Evolutionary conservation across 2,888 invertebrate species (phyloP), one percentile per base, ranked within the genome.

Genomic region (Desoria tigrina): DNA sequence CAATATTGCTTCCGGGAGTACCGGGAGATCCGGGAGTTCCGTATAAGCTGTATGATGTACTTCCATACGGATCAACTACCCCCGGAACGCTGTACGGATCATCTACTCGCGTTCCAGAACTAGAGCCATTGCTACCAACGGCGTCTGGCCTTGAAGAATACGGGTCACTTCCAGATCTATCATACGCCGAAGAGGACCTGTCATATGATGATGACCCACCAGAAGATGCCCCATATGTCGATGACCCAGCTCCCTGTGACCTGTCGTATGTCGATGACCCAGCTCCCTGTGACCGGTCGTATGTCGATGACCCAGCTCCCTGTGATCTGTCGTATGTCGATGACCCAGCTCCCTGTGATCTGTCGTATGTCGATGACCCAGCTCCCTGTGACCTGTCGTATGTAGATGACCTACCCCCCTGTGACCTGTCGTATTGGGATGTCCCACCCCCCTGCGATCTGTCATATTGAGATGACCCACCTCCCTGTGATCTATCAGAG

Each of bases 51-150:
- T 51, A 51, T 7, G 51, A 45, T 9, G n/a, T 37, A 42, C 57
- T 18, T 21, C n/a, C 26, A 16, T 23, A 51, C 21, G 2, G 55
- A 42, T 42, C 24, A 16, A 42, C 23, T 28, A 27, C 45, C 9
- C 28, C 56, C 27, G 37, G 18, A 23, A 42, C 56, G 28, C 42
- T 23, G 49, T 49, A 28, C 39, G 56, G 26, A 23, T 56, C 55
- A 11, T 26, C 32, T 14, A 1, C 24, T 51, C 49, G 16, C 4
- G 7, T 42, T 45, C 7, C 7, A 0, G 53, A 49, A 32, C 6
- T 11, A 11, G 45, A 45, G 4, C 45, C 45, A 21, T 45, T 45
- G 6, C 9, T 21, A 45, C 45, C n/a, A n/a, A 6, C 6, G 4
- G 45, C 6, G 16, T 45, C 45, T 21, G 6, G 45, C 16, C 39